These are phyloP conservation scores for Corydoras sp. DNA, from an alignment of 2,113 vertebrate genomes.

Conservation along the genomic window DNA sequence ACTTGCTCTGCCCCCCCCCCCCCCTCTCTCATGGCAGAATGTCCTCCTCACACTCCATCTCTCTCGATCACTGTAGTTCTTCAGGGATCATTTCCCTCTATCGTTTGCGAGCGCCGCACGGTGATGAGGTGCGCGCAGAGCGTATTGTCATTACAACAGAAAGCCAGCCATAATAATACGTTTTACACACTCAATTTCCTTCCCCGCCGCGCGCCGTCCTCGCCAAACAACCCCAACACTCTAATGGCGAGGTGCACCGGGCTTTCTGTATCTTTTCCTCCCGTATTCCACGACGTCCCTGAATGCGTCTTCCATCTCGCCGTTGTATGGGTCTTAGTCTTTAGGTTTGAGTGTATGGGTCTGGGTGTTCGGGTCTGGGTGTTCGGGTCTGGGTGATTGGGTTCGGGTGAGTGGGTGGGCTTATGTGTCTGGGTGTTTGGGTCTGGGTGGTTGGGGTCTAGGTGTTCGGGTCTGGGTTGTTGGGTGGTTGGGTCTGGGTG, in stretches of 20 bases:
- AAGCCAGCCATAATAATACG: slow-evolving; percentile 59
- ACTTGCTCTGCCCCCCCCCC: not conserved
- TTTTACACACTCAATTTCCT: slow-evolving; percentile 72
- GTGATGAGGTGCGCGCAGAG: slow-evolving; percentile 63
- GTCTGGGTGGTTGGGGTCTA: too few species aligned
- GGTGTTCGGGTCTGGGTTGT: too few species aligned
- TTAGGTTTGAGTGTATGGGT: slow-evolving; percentile 42
- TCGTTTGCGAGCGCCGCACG: slow-evolving; percentile 54
- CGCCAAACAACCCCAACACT: slow-evolving; percentile 52
- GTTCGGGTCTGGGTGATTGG: too few species aligned
- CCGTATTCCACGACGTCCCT: slow-evolving; percentile 34
- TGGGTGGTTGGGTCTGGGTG: too few species aligned
- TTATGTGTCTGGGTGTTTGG: too few species aligned
- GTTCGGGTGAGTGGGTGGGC: too few species aligned
- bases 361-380: too few species aligned
- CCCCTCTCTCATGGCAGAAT: slow-evolving; percentile 34
- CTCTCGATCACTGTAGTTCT: slow-evolving; percentile 56
- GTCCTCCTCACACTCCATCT: slow-evolving; percentile 45
- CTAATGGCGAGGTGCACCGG: slow-evolving; percentile 42
- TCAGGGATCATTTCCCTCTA: slow-evolving; percentile 62
- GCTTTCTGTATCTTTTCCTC: slow-evolving; percentile 18
- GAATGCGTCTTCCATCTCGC: slow-evolving; percentile 37
- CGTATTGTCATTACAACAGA: slow-evolving; percentile 67
- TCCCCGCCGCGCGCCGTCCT: slow-evolving; percentile 58
- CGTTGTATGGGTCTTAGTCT: slow-evolving; percentile 37